Evolutionary conservation across 2,888 invertebrate species (phyloP).

Genomic region (Eupithecia dodoneata): DNA sequence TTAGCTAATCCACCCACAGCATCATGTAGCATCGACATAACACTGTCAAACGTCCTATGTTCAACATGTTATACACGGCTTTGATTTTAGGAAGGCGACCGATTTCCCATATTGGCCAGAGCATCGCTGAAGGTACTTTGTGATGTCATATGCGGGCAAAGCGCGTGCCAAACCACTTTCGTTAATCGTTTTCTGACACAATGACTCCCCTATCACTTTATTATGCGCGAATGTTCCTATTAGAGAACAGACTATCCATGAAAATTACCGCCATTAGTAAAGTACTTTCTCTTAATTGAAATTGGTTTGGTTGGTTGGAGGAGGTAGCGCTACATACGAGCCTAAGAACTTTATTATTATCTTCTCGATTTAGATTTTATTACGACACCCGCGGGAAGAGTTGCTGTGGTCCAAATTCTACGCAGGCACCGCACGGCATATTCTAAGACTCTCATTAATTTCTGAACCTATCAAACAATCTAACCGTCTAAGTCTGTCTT

Average conservation of each 20-base stretch:
- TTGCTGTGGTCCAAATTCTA: no score
- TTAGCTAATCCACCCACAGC: conserved; percentile 39
- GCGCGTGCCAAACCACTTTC: conserved; percentile 72
- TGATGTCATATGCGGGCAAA: conserved; percentile 69
- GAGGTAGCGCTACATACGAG: background rate
- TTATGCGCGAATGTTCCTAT: conserved; percentile 46
- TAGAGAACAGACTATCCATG: conserved; percentile 36
- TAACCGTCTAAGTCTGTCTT: no score
- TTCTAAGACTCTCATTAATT: no score
- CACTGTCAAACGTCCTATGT: conserved; percentile 27
- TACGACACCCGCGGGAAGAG: no score
- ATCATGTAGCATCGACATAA: conserved; percentile 36
- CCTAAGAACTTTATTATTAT: background rate
- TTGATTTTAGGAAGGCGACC: conserved; percentile 59
- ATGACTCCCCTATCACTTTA: conserved; percentile 67
- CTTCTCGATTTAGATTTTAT: background rate
- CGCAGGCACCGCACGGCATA: no score
- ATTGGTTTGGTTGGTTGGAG: conserved; percentile 26
- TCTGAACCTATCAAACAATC: no score
- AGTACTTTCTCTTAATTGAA: conserved; percentile 35
- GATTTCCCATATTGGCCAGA: conserved; percentile 37
- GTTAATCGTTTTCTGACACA: conserved; percentile 67
- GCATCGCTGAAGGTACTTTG: conserved; percentile 11
- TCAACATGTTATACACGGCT: conserved; percentile 50
- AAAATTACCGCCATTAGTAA: conserved; percentile 38